Evolutionary conservation across 2,113 vertebrate species (phyloP).

Genomic region (Ctenodactylus gundi): DNA sequence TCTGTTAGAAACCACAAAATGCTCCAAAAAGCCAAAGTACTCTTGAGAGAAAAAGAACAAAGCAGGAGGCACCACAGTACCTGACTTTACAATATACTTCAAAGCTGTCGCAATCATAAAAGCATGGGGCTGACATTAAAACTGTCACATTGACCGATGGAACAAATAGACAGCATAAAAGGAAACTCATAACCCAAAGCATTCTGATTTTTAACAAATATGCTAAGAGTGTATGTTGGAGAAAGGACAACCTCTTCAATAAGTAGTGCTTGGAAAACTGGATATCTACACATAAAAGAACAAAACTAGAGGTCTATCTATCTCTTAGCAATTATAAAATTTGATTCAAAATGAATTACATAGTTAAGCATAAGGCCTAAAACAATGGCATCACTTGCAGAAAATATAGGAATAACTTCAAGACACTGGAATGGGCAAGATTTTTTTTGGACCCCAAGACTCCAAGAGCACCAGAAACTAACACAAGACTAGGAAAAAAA

Average conservation of each 20-base stretch:
- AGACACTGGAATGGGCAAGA: background rate
- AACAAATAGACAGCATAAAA: background rate
- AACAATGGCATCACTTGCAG: background rate
- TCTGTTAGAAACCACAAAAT: background rate
- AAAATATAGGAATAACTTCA: background rate
- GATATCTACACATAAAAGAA: background rate
- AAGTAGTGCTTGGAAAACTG: background rate
- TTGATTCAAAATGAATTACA: background rate
- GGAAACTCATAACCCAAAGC: background rate
- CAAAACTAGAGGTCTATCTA: background rate
- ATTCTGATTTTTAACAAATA: background rate
- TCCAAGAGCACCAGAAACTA: background rate
- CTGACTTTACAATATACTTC: background rate
- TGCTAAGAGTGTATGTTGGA: background rate
- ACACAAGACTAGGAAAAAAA: background rate
- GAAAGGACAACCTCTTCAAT: background rate
- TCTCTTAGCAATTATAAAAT: background rate
- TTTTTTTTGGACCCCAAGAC: background rate
- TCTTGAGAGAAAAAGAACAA: background rate
- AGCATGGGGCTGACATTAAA: background rate
- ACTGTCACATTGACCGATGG: background rate
- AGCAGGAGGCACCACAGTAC: background rate
- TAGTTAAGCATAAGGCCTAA: background rate
- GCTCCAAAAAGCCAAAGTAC: background rate
- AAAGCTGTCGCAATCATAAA: background rate